These are phyloP conservation scores for Drosophila paulistorum DNA, from an alignment of 1,140 invertebrate genomes.

Conservation along the genomic window DNA sequence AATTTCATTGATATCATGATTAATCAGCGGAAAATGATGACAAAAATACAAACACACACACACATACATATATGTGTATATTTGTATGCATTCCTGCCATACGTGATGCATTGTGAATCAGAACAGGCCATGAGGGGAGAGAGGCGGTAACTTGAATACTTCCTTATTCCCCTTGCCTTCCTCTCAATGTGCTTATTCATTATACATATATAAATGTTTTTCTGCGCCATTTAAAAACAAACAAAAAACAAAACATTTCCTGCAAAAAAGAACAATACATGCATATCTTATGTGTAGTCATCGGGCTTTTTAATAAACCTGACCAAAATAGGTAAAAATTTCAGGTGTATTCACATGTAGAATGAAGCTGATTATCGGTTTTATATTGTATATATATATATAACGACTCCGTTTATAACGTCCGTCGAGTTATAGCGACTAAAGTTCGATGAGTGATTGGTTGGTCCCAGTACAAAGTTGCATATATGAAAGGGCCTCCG, in stretches of 20 bases:
- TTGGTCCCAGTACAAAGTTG: too few species aligned
- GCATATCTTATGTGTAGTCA: constrained; percentile 17
- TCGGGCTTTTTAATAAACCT: not conserved
- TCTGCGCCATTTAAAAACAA: constrained; percentile 26
- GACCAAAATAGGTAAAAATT: too few species aligned
- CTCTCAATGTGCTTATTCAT: constrained; percentile 11
- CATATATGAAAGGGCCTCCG: too few species aligned
- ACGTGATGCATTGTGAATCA: constrained; percentile 30
- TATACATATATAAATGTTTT: constrained; percentile 11
- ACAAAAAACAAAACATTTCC: constrained; percentile 38
- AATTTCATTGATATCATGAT: constrained; percentile 44
- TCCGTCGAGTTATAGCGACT: too few species aligned
- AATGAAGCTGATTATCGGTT: too few species aligned
- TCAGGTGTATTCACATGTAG: too few species aligned
- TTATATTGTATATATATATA: not conserved
- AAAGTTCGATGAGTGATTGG: too few species aligned
- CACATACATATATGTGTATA: not conserved
- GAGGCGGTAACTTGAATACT: not conserved
- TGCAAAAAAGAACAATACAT: constrained; percentile 25
- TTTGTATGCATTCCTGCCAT: not conserved
- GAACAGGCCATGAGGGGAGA: not conserved
- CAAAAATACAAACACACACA: not conserved
- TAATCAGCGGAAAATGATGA: constrained; percentile 27
- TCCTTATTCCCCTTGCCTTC: not conserved
- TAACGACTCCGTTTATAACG: too few species aligned